Conservation (phyloP, 2,888 invertebrate species). For the Macrosiphum euphorbiae region DNA sequence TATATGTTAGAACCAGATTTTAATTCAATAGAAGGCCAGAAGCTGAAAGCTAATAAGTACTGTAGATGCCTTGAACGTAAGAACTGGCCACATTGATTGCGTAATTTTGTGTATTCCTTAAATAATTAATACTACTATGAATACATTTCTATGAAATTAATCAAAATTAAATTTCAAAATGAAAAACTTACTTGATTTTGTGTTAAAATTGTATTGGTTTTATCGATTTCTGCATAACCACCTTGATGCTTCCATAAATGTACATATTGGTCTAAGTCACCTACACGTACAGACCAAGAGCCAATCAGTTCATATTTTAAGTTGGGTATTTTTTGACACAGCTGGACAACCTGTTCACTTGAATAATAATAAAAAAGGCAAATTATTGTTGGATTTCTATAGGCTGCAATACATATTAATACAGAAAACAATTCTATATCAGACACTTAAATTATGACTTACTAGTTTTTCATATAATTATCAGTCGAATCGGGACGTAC, state of each 20-base stretch:
- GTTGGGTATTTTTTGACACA: constrained; percentile 69
- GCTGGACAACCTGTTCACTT: constrained; percentile 84
- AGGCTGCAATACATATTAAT: background rate
- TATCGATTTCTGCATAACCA: constrained; percentile 90
- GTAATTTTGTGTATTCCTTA: constrained; percentile 80
- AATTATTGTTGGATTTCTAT: background rate
- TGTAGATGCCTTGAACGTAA: constrained; percentile 91
- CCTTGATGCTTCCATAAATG: constrained; percentile 97
- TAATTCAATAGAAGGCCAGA: constrained; percentile 90
- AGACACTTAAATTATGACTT: constrained; percentile 71
- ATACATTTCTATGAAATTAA: background rate
- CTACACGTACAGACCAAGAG: constrained; percentile 96
- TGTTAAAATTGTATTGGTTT: constrained; percentile 79
- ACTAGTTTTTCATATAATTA: constrained; percentile 92
- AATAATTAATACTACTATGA: constrained; percentile 65
- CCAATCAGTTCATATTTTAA: constrained; percentile 84
- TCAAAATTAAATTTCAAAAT: background rate
- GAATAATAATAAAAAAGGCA: constrained; percentile 61
- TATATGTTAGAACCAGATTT: constrained; percentile 85
- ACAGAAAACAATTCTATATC: background rate
- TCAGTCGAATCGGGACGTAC: constrained; percentile 90
- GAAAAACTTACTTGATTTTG: constrained; percentile 76
- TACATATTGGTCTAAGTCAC: constrained; percentile 97
- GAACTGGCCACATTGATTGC: constrained; percentile 82
- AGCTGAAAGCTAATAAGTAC: constrained; percentile 95